Evolutionary conservation across 2,888 invertebrate species (phyloP).

Genomic region (Pammene aurita): DNA sequence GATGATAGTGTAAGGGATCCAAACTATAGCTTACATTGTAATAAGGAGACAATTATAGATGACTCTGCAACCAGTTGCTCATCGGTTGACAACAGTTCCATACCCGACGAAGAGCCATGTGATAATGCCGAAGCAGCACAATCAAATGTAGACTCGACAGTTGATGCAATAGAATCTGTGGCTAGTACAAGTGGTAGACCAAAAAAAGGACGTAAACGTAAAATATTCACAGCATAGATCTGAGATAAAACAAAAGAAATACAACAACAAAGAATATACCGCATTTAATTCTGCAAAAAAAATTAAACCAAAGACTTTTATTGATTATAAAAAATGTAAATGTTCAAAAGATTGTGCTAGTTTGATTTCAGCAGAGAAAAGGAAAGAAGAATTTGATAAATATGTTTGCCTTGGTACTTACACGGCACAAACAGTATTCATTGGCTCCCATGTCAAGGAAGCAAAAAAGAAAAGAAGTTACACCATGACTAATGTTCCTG

Average conservation of each 20-base stretch:
- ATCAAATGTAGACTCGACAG: background rate
- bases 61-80: background rate
- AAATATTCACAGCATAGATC: background rate
- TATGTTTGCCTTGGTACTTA: constrained; percentile 43
- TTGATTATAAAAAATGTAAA: constrained; percentile 40
- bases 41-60: background rate
- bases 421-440: constrained; percentile 41
- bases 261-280: too few relatives aligned
- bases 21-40: background rate
- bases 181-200: constrained; percentile 2
- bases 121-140: background rate
- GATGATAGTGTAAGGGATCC: constrained; percentile 3
- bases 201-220: constrained; percentile 3
- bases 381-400: constrained; percentile 44
- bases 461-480: constrained; percentile 39
- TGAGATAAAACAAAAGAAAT: background rate
- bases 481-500: constrained; percentile 39
- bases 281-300: constrained; percentile 10
- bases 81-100: background rate
- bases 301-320: constrained; percentile 41
- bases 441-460: constrained; percentile 43
- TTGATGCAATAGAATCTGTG: background rate
- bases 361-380: constrained; percentile 43
- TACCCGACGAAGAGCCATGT: background rate
- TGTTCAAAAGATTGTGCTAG: constrained; percentile 43